Conservation (phyloP, 2,113 vertebrate species). For the Channa argus region DNA sequence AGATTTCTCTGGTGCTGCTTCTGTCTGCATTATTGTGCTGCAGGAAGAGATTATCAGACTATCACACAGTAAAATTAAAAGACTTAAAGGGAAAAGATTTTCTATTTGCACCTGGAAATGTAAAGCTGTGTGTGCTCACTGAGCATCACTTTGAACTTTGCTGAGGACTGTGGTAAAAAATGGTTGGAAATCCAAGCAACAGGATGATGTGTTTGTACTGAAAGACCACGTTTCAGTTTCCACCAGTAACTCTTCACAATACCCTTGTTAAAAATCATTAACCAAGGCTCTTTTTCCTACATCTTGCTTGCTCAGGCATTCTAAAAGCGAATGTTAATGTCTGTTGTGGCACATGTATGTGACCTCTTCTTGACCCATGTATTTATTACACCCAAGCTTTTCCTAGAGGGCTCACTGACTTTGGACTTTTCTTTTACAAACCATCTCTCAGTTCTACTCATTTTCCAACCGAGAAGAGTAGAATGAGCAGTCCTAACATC, state of each 20-base stretch:
- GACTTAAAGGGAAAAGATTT: conserved; percentile 30
- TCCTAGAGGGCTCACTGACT: conserved; percentile 4
- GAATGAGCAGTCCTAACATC: conserved; percentile 53
- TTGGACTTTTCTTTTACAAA: conserved; percentile 21
- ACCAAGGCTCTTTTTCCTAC: background rate
- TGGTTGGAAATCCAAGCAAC: background rate
- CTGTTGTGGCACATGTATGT: background rate
- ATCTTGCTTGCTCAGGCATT: background rate
- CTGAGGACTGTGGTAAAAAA: conserved; percentile 15
- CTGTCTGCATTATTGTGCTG: conserved; percentile 58
- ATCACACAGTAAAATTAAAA: conserved; percentile 55
- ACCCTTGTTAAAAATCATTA: background rate
- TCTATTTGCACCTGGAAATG: background rate
- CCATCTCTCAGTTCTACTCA: conserved; percentile 35
- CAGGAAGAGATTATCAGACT: conserved; percentile 73
- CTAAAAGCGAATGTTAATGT: conserved; percentile 5
- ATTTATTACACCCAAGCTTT: background rate
- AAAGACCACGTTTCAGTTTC: conserved; percentile 3
- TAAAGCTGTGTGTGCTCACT: conserved; percentile 11
- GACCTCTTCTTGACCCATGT: conserved; percentile 24
- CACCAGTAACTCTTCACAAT: background rate
- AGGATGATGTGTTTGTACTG: background rate
- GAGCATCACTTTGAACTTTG: conserved; percentile 16
- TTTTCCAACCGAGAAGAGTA: conserved; percentile 24
- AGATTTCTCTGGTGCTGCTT: conserved; percentile 43